Evolutionary conservation across 2,888 invertebrate species (phyloP), one percentile per base, ranked within the genome.

Genomic region (Poecilus cupreus): DNA sequence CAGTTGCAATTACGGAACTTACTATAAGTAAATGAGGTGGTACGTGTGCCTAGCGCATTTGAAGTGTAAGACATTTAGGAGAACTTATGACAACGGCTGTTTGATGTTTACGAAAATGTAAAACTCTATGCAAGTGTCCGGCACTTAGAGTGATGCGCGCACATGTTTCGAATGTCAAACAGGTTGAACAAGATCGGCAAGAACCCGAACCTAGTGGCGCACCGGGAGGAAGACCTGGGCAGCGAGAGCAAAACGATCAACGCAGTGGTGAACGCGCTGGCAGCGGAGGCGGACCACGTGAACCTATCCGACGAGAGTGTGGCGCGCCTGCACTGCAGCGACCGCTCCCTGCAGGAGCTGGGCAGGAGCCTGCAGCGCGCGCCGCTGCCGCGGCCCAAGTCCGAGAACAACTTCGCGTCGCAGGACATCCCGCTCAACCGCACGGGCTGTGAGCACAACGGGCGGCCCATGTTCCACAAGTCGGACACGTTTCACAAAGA

Each of bases 151-250:
- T 79, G 79, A 79, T 79, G 79, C 79, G 79, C 79, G 79, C 79
- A 79, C 70, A 3, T 79, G 68, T 79, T 79, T 78, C 37, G 18
- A 64, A 49, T 46, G 49, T 49, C 16, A 51, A 84, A 81, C 85
- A 89, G 89, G 89, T 86, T 98, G 86, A 98, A 98, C 91, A 99
- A 98, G 91, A 98, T 98, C 89, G 98, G 98, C 85, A 98, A 98
- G 91, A 98, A 98, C 90, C 98, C 98, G 77, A 97, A 96, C 89
- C 92, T 97, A 86, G 96, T 97, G 87, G 93, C 95, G 86, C 95
- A 96, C 87, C 92, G 95, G 83, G 94, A 94, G 87, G 92, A 93
- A 87, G 93, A 93, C 87, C 90, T 92, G 80, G 92, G 92, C 57
- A 92, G 92, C 80, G 93, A 95, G 89, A 94, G 94, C 88, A 95